Percentiles rank a stretch among this genome's conserved stretches.
phyloP scores from a whole-genome alignment of 2,888 invertebrate genomes.

The Nezara viridula region DNA sequence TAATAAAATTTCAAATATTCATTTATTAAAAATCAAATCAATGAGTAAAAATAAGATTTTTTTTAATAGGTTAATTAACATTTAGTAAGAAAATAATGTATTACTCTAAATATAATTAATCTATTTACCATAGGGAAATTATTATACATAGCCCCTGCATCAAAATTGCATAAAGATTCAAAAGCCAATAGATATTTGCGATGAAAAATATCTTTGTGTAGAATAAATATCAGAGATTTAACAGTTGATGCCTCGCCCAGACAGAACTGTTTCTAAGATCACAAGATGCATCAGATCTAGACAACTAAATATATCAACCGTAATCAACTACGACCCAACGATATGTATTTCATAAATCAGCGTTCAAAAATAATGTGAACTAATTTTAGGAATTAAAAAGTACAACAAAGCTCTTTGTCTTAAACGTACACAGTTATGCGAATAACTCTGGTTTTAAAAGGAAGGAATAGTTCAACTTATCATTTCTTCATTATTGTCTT shows the following conservation, averaged over 20 bases:
- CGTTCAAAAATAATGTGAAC: slow-evolving; percentile 1
- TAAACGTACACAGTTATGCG: background rate
- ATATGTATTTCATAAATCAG: background rate
- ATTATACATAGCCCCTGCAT: background rate
- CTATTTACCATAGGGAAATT: background rate
- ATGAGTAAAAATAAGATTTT: background rate
- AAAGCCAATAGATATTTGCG: background rate
- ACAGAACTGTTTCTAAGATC: background rate
- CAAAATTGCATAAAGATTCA: background rate
- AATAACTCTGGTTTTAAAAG: background rate
- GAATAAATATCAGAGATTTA: background rate
- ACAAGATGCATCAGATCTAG: background rate
- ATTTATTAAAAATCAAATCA: background rate
- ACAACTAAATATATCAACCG: background rate
- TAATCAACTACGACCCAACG: background rate
- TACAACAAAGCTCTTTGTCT: background rate
- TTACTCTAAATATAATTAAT: background rate
- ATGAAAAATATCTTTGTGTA: background rate
- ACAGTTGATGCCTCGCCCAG: background rate
- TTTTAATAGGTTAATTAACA: background rate
- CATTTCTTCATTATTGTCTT: slow-evolving; percentile 2
- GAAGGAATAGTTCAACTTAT: background rate
- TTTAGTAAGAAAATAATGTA: background rate
- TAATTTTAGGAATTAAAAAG: background rate
- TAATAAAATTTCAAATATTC: background rate